A percentile compares a stretch with the other conserved stretches of the same genome.
Conservation (phyloP, 2,797 vertebrate species). For the Melanotaenia parkinsoni region DNA sequence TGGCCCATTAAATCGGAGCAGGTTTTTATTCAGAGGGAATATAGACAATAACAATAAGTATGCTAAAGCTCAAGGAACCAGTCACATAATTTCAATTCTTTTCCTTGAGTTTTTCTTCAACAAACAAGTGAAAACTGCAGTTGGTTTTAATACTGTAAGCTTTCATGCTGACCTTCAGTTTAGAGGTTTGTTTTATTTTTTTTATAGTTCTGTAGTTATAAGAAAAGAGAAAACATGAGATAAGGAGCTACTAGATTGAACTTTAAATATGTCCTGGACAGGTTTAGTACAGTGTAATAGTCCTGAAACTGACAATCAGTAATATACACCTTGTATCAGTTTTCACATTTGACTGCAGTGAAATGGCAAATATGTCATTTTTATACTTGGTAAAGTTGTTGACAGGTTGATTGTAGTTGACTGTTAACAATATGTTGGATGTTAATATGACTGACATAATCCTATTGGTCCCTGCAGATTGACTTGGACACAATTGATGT, state of each 20-base stretch:
- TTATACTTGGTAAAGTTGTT: background rate
- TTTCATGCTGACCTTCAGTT: constrained; percentile 4
- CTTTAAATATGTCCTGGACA: background rate
- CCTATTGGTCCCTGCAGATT: constrained; percentile 82
- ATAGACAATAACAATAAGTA: no score
- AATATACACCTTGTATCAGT: background rate
- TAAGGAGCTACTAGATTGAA: background rate
- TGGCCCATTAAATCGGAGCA: no score
- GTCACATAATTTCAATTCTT: background rate
- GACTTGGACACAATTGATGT: constrained; percentile 99
- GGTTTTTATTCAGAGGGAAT: no score
- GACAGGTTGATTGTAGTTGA: background rate
- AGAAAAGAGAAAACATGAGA: background rate
- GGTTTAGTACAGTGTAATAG: background rate
- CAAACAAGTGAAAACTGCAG: no score
- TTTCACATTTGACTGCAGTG: no score
- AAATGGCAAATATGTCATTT: no score
- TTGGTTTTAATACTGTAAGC: no score
- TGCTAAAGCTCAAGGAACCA: no score
- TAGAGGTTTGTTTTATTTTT: background rate
- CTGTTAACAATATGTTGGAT: background rate
- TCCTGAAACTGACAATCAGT: background rate
- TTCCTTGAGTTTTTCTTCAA: no score
- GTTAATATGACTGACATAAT: background rate
- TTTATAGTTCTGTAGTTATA: background rate